phyloP scores from a whole-genome alignment of 37 sponge, comb jelly and placozoan genomes.

The Bolinopsis microptera region DNA sequence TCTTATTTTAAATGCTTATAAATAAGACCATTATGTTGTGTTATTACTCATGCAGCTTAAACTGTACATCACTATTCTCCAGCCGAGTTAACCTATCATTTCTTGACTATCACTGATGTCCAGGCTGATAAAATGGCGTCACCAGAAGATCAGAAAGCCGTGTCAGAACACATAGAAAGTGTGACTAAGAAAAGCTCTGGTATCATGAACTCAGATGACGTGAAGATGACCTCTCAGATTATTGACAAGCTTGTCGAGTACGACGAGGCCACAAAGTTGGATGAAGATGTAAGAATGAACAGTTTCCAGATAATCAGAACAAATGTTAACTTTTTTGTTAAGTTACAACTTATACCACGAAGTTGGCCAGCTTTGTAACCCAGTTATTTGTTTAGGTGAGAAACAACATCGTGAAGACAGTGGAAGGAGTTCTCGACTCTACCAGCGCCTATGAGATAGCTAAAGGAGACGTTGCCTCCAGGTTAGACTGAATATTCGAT shows the following conservation, averaged over 20 bases:
- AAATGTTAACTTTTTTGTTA: no score
- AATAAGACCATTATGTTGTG: no score
- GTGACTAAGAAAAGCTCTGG: neutral
- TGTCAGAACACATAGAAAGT: neutral
- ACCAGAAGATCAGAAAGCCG: neutral
- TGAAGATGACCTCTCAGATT: neutral
- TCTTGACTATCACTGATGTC: no score
- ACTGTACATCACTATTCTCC: neutral
- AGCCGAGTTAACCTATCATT: no score
- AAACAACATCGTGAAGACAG: slow-evolving; percentile 12
- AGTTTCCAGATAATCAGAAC: neutral
- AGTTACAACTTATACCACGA: no score
- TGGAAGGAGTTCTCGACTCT: neutral
- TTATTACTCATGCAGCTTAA: neutral
- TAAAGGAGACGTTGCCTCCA: neutral
- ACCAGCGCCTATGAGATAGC: neutral
- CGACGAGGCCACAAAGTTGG: neutral
- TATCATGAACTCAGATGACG: slow-evolving; percentile 6
- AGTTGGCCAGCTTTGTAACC: no score
- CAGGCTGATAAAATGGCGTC: neutral
- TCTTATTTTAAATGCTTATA: no score
- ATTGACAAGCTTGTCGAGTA: slow-evolving; percentile 6
- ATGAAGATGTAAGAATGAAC: neutral
- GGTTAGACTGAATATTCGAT: no score
- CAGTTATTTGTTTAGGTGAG: slow-evolving; percentile 54